Evolutionary conservation across 2,113 vertebrate genomes (phyloP).

Genomic region (Sceloporus tristichus): DNA sequence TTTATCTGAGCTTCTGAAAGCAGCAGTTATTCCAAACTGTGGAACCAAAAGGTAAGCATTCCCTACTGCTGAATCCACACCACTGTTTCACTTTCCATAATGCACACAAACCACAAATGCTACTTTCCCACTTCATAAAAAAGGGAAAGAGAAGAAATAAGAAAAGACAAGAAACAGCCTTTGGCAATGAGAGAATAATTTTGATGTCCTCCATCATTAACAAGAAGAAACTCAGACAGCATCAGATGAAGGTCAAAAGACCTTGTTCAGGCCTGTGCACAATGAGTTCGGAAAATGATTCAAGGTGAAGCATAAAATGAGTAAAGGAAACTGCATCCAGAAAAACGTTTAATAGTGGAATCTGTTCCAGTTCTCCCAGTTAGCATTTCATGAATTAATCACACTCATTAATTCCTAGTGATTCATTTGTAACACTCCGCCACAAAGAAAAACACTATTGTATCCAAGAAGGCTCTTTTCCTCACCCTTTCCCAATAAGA

Average conservation of each 20-base stretch:
- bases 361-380: not conserved
- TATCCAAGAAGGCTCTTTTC: rapidly evolving
- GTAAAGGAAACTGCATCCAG: constrained; percentile 32
- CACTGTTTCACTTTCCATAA: not conserved
- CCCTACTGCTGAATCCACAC: not conserved
- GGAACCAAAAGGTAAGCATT: not conserved
- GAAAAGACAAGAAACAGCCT: not conserved
- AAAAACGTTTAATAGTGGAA: constrained; percentile 10
- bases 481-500: not conserved
- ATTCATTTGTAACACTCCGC: constrained; percentile 41
- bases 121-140: constrained; percentile 26
- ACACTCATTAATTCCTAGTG: constrained; percentile 38
- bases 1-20: constrained; percentile 41
- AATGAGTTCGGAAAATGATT: constrained; percentile 41
- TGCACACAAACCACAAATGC: rapidly evolving
- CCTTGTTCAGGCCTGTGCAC: constrained; percentile 25
- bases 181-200: not conserved
- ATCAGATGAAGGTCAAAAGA: constrained; percentile 1
- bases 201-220: constrained; percentile 23
- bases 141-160: not conserved
- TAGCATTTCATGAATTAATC: constrained; percentile 19
- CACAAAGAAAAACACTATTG: not conserved
- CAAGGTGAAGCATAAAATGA: constrained; percentile 34
- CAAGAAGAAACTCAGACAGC: not conserved
- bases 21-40: constrained; percentile 9